phyloP scores from a whole-genome alignment of 2,113 vertebrate species.

The Uria aalge region DNA sequence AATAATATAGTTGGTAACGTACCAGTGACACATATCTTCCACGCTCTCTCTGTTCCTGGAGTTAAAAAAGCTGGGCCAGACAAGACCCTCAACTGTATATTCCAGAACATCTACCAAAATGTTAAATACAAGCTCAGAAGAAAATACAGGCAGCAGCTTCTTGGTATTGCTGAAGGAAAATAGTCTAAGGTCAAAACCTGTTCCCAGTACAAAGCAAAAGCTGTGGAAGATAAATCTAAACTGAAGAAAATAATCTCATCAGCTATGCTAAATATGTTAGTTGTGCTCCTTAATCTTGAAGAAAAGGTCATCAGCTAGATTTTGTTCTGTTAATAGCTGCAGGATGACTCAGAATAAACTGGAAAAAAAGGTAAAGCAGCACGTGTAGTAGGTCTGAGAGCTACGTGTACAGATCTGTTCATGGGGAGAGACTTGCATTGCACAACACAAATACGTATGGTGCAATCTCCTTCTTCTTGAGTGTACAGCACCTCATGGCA shows the following conservation, averaged over 20 bases:
- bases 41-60: background rate
- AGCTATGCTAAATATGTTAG: background rate
- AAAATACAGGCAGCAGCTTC: background rate
- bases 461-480: background rate
- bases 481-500: background rate
- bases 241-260: background rate
- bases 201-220: background rate
- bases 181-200: background rate
- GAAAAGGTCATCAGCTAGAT: background rate
- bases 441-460: background rate
- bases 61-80: background rate
- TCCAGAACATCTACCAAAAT: background rate
- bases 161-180: background rate
- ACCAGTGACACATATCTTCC: background rate
- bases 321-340: background rate
- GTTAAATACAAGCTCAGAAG: background rate
- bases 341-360: constrained; percentile 21
- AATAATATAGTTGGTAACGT: background rate
- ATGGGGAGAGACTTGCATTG: background rate
- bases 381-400: background rate
- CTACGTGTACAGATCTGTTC: background rate
- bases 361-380: background rate
- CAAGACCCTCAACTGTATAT: background rate
- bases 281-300: background rate
- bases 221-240: background rate